Base-by-base conservation (phyloP, 2,888 invertebrate species). In the Adela reaumurella region DNA sequence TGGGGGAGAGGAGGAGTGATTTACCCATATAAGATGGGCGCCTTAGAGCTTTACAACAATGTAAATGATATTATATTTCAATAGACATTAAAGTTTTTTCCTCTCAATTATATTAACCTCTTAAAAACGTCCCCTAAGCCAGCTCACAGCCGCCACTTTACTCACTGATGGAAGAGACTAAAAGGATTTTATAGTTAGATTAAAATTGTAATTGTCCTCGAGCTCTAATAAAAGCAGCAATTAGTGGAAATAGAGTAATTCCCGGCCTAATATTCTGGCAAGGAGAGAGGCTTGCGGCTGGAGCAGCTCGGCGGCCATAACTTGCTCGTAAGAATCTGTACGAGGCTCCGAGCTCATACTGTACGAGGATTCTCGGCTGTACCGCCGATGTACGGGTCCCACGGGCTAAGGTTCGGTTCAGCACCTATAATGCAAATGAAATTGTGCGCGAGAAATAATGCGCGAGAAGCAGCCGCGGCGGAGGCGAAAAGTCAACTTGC, bases 381-480 rank as follows among this genome's bases (percentile, higher is more conserved):
- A 6, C 24, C 24, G 24, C 24, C 24, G 24, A 24, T 71, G 65
- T 68, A 72, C 63, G 72, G 65, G 64, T 70, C 76, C 68, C 74
- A 53, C 56, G 68, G 74, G 72, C 61, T n/a, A n/a, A 65, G 64
- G 60, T 63, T 65, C 58, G 59, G 65, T 62, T 72, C 70, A 70
- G 65, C 70, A 74, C 72, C 70, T 73, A 65, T 73, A 72, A 76
- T 76, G 74, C 77, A 74, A 76, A 76, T 74, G 68, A 74, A 77
- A 77, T 76, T 77, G 71, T 74, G 72, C 67, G 68, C 73, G 71
- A 71, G 68, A 71, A 74, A 76, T 74, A 74, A 74, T 76, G 70
- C 74, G 69, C n/a, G 63, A 64, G 65, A 35, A 35, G 35, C 3
- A 35, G 35, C 35, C 11, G 11, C 6, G 35, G 6, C 35, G 35